Percentiles rank a stretch among this genome's conserved stretches.
phyloP scores from a whole-genome alignment of 92 coral and sea anemone species.

The Ricordea florida region DNA sequence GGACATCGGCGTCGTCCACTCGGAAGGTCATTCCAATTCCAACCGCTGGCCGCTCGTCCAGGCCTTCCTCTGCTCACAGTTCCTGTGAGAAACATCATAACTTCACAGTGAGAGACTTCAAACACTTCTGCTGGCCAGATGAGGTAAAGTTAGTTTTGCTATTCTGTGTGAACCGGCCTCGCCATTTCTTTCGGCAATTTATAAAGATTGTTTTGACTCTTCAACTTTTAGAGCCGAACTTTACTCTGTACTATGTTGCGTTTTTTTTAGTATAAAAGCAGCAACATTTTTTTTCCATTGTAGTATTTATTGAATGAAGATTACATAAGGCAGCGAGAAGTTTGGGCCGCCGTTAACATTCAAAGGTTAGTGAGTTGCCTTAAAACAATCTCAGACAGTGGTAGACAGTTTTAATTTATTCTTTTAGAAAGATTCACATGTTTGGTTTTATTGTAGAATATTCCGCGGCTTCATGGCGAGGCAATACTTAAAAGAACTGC shows the following conservation, averaged over 20 bases:
- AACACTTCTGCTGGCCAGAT: constrained; percentile 94
- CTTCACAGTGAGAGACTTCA: constrained; percentile 85
- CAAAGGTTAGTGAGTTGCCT: constrained; percentile 69
- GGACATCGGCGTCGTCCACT: constrained; percentile 55
- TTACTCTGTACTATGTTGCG: neutral
- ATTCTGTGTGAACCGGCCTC: neutral
- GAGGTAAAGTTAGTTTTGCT: constrained; percentile 58
- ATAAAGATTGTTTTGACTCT: neutral
- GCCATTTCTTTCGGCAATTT: neutral
- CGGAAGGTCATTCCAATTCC: constrained; percentile 79
- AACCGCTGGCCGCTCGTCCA: constrained; percentile 75
- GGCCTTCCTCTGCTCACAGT: constrained; percentile 86
- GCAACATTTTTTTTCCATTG: neutral
- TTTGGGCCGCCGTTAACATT: constrained; percentile 98
- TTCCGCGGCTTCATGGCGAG: constrained; percentile 97
- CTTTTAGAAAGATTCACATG: neutral
- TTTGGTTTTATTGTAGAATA: constrained; percentile 51
- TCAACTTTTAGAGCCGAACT: neutral
- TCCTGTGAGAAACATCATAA: constrained; percentile 45
- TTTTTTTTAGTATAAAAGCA: neutral
- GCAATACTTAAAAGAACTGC: constrained; percentile 68
- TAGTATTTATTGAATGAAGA: constrained; percentile 85
- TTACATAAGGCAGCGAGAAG: constrained; percentile 89
- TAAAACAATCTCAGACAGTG: too few species aligned
- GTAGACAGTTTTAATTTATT: neutral